A percentile compares a stretch with the other conserved stretches of the same genome.
These are phyloP conservation scores for Pithys albifrons DNA, from an alignment of 2,113 vertebrate species.

Conservation along the genomic window DNA sequence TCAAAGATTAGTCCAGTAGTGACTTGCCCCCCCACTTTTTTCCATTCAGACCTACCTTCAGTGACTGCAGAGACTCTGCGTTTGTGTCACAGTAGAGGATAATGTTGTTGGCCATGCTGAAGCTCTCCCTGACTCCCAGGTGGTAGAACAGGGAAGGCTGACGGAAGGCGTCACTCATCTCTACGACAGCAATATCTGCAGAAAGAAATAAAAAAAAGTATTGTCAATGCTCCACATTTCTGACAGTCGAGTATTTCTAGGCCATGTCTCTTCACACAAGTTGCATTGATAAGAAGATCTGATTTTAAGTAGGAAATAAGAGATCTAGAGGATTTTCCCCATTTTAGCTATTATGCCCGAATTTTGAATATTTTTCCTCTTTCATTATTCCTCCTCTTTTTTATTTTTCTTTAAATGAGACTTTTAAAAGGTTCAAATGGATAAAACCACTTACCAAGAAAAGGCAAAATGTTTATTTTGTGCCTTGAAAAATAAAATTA, in stretches of 20 bases:
- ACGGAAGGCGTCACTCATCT: slow-evolving; percentile 98
- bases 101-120: slow-evolving; percentile 99
- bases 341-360: background rate
- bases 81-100: slow-evolving; percentile 97
- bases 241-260: background rate
- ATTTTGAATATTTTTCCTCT: background rate
- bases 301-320: slow-evolving; percentile 21
- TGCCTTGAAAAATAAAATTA: background rate
- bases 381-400: background rate
- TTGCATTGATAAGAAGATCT: background rate
- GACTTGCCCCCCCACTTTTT: background rate
- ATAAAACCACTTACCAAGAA: background rate
- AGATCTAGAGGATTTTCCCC: slow-evolving; percentile 39
- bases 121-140: slow-evolving; percentile 95
- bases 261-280: background rate
- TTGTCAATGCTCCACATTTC: background rate
- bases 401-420: background rate
- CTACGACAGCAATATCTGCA: slow-evolving; percentile 94
- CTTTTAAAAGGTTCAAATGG: background rate
- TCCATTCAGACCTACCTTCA: slow-evolving; percentile 82
- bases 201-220: slow-evolving; percentile 12
- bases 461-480: background rate
- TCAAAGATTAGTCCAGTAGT: background rate
- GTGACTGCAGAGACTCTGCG: slow-evolving; percentile 89
- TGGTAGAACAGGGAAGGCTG: slow-evolving; percentile 98